Evolutionary conservation across 1,140 invertebrate species (phyloP), one percentile per base, ranked within the genome.

Genomic region (Laupala kohalensis): DNA sequence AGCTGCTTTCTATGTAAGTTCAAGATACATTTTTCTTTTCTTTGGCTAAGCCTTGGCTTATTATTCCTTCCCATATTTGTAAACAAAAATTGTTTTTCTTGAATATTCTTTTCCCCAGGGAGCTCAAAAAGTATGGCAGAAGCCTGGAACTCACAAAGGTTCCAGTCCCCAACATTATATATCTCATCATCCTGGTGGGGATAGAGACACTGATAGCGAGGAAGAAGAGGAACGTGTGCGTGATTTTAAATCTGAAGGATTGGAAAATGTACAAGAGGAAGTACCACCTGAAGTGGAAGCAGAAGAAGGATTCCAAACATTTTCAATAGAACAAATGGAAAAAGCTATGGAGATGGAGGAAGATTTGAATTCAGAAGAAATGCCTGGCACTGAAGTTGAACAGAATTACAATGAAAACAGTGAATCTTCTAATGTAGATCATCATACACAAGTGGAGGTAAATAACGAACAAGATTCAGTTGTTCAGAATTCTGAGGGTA

Each of bases 1-100:
- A 78, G 83, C 84, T 75, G 81, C 80, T 28, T 80, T 83, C 71
- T 76, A 81, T 71, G 82, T 82, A 77, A 80, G 77, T 72, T 23
- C 73, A 75, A 67, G 70, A 63, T 24, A 5, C 19, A 29, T 29
- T 69, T 15, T 53, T 53, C 9, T 53, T 9, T 53, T 53, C 37
- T 53, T 53, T 53, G 37, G 37, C 9, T 13, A 13, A 53, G 9
- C n/a, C 26, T n/a, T 13, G 26, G 9, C 13, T 66, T 66, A 25
- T 66, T 66, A 13, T 66, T 13, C 26, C 13, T 27, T 3, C 26
- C 9, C 2, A 66, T 2, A 1, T 13, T 25, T 25, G 24, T 13
- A 3, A 25, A 25, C 5, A 66, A 66, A 1, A 66, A 25, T 2
- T 25, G 9, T 9, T 27, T 66, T 66, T 13, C 9, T 53, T 53